Evolutionary conservation across 2,113 vertebrate species (phyloP), one percentile per base, ranked within the genome.

Genomic region (Indicator maculatus): DNA sequence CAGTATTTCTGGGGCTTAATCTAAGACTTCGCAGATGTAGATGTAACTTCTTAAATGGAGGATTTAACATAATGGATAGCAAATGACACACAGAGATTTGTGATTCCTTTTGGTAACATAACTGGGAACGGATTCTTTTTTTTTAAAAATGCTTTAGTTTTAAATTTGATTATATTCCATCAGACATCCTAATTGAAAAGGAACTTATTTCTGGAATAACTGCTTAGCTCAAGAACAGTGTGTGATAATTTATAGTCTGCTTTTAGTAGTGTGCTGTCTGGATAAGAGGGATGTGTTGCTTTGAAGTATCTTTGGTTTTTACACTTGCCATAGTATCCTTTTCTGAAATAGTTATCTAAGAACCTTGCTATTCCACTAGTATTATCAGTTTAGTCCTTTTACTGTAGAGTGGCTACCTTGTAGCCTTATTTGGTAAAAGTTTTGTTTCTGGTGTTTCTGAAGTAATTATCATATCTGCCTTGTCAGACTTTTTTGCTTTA

Each of bases 401-500:
- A 81, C 89, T 97, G 79, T 94, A 31, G 89, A 76, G 67, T 65
- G 44, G 36, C 33, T 87, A 89, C 86, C 65, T 93, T 90, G 56
- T 83, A 95, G 55, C 97, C 97, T 97, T 98, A 97, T 97, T 98
- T 98, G 97, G 96, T 97, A 94, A 97, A 97, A 95, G 78, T 63
- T 91, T 96, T 93, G 59, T 95, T 93, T 93, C 67, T 85, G 78
- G 95, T 91, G 58, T 96, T 97, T 94, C 63, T 96, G 82, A 83
- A 86, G 80, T 96, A 95, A 97, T 95, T 97, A 95, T 94, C 41
- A 93, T 97, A 98, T 98, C 91, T 95, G 91, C 89, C 70, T 77
- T 97, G 95, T 98, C 96, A 96, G 76, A 83, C 89, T 97, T 94
- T 89, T 84, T 97, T 97, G 74, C 82, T 78, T 97, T 96, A 77